Conservation (phyloP, 2,888 invertebrate genomes). For the Melanophora roralis region DNA sequence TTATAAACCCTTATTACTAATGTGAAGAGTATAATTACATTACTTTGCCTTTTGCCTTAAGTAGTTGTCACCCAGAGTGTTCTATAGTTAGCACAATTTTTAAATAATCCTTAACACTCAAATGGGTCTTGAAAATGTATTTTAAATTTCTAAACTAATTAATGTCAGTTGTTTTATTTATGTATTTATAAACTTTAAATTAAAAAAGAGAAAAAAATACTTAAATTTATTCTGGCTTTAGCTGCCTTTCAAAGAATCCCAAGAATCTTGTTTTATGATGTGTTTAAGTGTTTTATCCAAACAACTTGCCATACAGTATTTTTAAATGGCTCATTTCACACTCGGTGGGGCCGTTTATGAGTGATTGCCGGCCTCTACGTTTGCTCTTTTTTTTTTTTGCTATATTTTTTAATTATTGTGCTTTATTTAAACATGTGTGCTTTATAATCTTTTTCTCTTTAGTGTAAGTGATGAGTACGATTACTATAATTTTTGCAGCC, state of each 20-base stretch:
- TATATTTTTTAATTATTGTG: slow-evolving; percentile 46
- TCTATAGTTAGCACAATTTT: too few relatives aligned
- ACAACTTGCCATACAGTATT: neutral
- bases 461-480: slow-evolving; percentile 18
- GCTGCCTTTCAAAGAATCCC: neutral
- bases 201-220: too few relatives aligned
- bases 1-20: too few relatives aligned
- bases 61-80: too few relatives aligned
- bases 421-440: neutral
- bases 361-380: slow-evolving; percentile 47
- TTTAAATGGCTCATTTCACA: slow-evolving; percentile 56
- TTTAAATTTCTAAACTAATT: neutral
- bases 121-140: neutral
- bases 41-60: too few relatives aligned
- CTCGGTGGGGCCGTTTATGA: slow-evolving; percentile 56
- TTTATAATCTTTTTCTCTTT: neutral
- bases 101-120: too few relatives aligned
- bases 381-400: neutral
- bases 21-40: too few relatives aligned
- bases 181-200: too few relatives aligned
- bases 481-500: slow-evolving; percentile 19
- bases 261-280: slow-evolving; percentile 14
- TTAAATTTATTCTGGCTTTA: neutral
- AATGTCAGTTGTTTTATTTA: neutral
- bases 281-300: slow-evolving; percentile 38